Evolutionary conservation across 2,888 invertebrate genomes (phyloP), one percentile per base, ranked within the genome.

Genomic region (Luffia ferchaultella): DNA sequence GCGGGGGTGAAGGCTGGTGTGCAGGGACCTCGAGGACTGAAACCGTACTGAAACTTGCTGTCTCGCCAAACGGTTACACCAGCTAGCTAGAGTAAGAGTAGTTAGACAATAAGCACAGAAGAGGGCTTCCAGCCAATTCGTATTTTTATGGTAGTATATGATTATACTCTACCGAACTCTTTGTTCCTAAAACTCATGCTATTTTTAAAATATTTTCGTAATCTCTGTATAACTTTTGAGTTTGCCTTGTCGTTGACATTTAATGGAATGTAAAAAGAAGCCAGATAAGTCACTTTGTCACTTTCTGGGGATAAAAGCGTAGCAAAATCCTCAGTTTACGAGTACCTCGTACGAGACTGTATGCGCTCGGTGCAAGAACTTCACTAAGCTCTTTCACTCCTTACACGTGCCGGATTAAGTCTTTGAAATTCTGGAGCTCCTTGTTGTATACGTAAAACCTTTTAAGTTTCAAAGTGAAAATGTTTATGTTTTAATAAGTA

Each of bases 231-330:
- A 3, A 30, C 30, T 3, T 30, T 30, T 12, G 30, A 30, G 30
- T 30, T 3, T 30, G 5, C 30, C 30, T 12, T 7, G 30, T 30
- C 30, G 30, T 30, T 30, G 30, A 30, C 30, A 30, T 30, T 30
- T 12, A 30, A 30, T 3, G 30, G 30, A 30, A 30, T 30, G 30
- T 30, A 30, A 30, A 30, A 30, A 30, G 30, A 30, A 30, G 12
- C n/a, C 18, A 50, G 49, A 52, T 46, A 46, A 42, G 46, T 43
- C 7, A 45, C 18, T 20, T 46, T 30, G 46, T 43, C 7, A 45
- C 18, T 20, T 46, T 16, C 46, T 19, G n/a, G 19, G 16, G 16
- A n/a, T 19, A 20, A 16, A 16, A 46, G 19, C 46, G 18, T 12
- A 16, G 44, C 44, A 17, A 9, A 44, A 18, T 44, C 17, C 18